Conservation (phyloP, 2,888 invertebrate species). For the Orthosia cruda region DNA sequence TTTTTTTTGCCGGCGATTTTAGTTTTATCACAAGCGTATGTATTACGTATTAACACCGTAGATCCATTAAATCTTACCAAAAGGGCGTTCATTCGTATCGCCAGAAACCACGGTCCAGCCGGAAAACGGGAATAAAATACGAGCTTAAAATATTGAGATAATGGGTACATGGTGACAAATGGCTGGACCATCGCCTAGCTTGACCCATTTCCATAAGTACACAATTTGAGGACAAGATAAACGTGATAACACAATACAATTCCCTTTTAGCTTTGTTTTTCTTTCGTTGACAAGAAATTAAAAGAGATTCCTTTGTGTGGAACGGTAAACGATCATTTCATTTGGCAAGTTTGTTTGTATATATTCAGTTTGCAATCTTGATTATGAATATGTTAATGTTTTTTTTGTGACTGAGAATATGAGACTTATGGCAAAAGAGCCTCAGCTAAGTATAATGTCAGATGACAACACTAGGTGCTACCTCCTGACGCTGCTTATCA, state of each 20-base stretch:
- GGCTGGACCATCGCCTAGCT: slow-evolving; percentile 28
- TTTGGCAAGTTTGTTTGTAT: background rate
- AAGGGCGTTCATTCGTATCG: slow-evolving; percentile 1
- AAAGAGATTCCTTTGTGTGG: background rate
- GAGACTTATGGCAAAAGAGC: too few species aligned
- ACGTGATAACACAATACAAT: slow-evolving; percentile 25
- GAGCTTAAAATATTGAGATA: slow-evolving; percentile 49
- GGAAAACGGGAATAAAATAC: slow-evolving; percentile 32
- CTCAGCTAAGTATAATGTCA: too few species aligned
- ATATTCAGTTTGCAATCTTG: too few species aligned
- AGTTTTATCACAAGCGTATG: too few species aligned
- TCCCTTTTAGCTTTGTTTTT: slow-evolving; percentile 17
- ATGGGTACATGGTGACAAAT: slow-evolving; percentile 48
- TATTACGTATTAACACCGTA: too few species aligned
- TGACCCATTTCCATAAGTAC: slow-evolving; percentile 56
- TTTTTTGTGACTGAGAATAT: too few species aligned
- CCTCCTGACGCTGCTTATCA: too few species aligned
- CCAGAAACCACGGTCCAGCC: slow-evolving; percentile 8
- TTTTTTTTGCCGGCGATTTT: too few species aligned
- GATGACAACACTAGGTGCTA: too few species aligned
- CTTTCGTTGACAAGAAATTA: slow-evolving; percentile 14
- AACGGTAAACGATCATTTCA: background rate
- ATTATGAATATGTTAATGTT: background rate
- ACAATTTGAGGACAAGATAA: slow-evolving; percentile 46
- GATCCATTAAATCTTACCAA: slow-evolving; percentile 12